Conservation (phyloP, 2,797 vertebrate genomes). For the Salmo trutta region DNA sequence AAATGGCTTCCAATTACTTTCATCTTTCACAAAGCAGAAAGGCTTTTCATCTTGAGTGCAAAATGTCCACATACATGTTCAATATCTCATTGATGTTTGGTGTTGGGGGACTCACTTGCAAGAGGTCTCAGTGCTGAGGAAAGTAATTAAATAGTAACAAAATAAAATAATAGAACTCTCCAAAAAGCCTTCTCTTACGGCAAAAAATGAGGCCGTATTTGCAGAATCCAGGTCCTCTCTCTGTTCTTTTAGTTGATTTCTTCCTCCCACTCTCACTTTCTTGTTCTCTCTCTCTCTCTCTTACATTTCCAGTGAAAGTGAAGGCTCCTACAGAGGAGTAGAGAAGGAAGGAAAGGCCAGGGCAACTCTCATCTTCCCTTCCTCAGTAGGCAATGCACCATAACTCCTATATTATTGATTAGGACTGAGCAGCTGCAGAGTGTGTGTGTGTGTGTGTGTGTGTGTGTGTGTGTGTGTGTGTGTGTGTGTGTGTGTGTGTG, state of each 20-base stretch:
- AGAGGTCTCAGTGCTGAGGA: slow-evolving; percentile 3
- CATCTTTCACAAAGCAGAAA: slow-evolving; percentile 27
- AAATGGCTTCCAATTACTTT: not conserved
- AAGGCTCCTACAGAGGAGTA: not conserved
- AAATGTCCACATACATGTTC: slow-evolving; percentile 50
- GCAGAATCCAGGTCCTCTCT: not conserved
- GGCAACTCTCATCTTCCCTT: slow-evolving; percentile 17
- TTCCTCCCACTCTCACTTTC: not conserved
- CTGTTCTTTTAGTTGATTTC: slow-evolving; percentile 5
- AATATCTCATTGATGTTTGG: slow-evolving; percentile 52
- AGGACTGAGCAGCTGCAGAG: not conserved
- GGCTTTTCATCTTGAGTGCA: slow-evolving; percentile 54
- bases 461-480: not conserved
- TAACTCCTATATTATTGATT: slow-evolving; percentile 11
- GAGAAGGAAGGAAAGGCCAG: not conserved
- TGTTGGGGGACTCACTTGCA: slow-evolving; percentile 30
- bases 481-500: not conserved
- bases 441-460: too few species aligned
- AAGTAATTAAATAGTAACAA: slow-evolving; percentile 36
- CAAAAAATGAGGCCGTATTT: not conserved
- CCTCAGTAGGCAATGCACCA: not conserved
- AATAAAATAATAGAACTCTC: slow-evolving; percentile 16
- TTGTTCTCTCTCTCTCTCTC: too few species aligned
- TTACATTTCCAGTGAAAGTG: not conserved
- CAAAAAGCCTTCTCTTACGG: not conserved